These are phyloP conservation scores for Germaria angustata DNA, from an alignment of 2,888 invertebrate species.

Conservation along the genomic window DNA sequence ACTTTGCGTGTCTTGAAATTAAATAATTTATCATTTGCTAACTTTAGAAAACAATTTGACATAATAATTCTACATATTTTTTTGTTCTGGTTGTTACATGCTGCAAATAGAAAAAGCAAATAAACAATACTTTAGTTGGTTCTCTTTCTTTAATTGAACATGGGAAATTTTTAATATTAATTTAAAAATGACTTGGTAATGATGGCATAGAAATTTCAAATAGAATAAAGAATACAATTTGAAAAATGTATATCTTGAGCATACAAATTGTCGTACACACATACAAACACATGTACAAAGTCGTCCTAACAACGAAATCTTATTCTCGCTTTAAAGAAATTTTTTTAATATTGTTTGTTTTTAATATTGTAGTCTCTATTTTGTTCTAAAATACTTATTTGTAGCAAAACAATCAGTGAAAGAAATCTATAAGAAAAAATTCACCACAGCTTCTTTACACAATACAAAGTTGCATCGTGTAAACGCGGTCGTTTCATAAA, in stretches of 20 bases:
- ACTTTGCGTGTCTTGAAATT: conserved; percentile 48
- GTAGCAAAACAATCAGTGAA: too few species aligned
- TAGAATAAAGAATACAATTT: background rate
- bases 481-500: too few species aligned
- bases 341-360: too few species aligned
- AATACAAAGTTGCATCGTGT: too few species aligned
- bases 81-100: background rate
- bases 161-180: background rate
- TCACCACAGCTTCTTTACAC: too few species aligned
- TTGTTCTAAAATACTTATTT: too few species aligned
- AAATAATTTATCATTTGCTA: conserved; percentile 56
- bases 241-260: background rate
- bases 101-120: background rate
- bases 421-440: too few species aligned
- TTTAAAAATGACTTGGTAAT: background rate
- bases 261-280: too few species aligned
- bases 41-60: conserved; percentile 56
- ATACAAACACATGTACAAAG: too few species aligned
- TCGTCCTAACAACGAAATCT: too few species aligned
- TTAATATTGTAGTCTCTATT: too few species aligned
- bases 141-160: background rate
- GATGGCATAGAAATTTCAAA: background rate
- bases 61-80: conserved; percentile 54
- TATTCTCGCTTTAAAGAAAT: too few species aligned
- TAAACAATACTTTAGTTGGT: background rate